These are phyloP conservation scores for Mylabris phalerata DNA, from an alignment of 1,140 invertebrate species.

Conservation along the genomic window DNA sequence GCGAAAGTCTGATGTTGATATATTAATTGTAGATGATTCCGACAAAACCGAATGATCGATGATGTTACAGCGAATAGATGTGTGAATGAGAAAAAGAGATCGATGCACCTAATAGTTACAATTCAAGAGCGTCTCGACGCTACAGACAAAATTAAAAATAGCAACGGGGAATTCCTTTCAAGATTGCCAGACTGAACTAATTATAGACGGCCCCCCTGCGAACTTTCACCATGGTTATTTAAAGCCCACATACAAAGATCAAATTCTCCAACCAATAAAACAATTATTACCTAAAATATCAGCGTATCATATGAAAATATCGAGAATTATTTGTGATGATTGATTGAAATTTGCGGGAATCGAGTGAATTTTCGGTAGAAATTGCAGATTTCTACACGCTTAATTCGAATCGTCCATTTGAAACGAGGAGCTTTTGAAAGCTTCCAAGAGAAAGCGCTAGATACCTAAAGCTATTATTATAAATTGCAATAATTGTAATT, in stretches of 20 bases:
- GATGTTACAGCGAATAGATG: constrained; percentile 12
- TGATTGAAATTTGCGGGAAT: too few species aligned
- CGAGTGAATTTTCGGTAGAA: too few species aligned
- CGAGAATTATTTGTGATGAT: too few species aligned
- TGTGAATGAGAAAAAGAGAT: constrained; percentile 1
- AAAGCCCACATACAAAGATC: neutral
- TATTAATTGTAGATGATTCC: too few species aligned
- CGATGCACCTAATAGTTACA: constrained; percentile 5
- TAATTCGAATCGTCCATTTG: too few species aligned
- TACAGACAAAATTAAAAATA: constrained; percentile 18
- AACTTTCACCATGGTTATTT: constrained; percentile 8
- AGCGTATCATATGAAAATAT: too few species aligned
- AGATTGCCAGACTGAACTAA: constrained; percentile 11
- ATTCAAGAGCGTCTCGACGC: constrained; percentile 13
- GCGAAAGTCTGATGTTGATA: too few species aligned
- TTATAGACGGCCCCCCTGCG: constrained; percentile 17
- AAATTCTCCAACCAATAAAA: too few species aligned
- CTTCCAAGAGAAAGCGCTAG: neutral
- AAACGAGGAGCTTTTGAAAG: neutral
- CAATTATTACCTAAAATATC: too few species aligned
- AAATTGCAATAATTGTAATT: too few species aligned
- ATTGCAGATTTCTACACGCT: too few species aligned
- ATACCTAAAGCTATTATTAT: too few species aligned
- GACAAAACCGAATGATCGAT: neutral
- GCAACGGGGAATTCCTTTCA: constrained; percentile 18